Conservation (phyloP, 2,113 vertebrate species). For the Hydropotes inermis region DNA sequence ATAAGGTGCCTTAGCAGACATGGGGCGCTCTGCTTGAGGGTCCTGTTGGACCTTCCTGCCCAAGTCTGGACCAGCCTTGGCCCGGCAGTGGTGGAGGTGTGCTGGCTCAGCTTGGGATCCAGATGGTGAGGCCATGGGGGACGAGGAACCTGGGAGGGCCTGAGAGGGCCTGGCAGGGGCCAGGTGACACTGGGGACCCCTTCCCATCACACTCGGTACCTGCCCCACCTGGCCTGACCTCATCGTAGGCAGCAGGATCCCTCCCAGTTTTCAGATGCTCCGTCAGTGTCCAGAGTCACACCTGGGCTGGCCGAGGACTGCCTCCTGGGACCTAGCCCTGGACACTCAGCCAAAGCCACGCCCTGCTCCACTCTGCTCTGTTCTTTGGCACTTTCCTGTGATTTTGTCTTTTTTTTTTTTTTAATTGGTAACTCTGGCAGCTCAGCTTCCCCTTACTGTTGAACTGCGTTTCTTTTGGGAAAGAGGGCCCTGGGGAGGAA, state of each 20-base stretch:
- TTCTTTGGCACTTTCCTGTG: background rate
- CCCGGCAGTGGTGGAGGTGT: background rate
- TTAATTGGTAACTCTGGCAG: too few species aligned
- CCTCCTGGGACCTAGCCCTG: background rate
- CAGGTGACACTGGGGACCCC: background rate
- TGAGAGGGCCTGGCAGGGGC: background rate
- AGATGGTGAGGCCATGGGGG: background rate
- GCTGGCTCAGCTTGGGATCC: background rate
- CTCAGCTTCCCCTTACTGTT: background rate
- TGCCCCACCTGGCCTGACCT: too few species aligned
- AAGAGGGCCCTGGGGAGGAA: background rate
- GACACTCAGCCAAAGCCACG: background rate
- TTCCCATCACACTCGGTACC: background rate
- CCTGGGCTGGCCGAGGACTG: rapidly evolving
- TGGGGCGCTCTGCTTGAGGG: too few species aligned
- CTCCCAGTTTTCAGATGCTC: background rate
- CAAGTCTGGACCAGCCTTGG: background rate
- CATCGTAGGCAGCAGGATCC: background rate
- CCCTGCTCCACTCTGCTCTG: background rate
- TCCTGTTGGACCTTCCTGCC: background rate
- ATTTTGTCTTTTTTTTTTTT: background rate
- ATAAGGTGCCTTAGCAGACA: rapidly evolving
- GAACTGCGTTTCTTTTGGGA: background rate
- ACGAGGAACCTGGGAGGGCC: background rate
- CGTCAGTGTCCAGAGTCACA: background rate